phyloP scores from a whole-genome alignment of 1,140 invertebrate genomes.

The Stegodyphus dumicola region DNA sequence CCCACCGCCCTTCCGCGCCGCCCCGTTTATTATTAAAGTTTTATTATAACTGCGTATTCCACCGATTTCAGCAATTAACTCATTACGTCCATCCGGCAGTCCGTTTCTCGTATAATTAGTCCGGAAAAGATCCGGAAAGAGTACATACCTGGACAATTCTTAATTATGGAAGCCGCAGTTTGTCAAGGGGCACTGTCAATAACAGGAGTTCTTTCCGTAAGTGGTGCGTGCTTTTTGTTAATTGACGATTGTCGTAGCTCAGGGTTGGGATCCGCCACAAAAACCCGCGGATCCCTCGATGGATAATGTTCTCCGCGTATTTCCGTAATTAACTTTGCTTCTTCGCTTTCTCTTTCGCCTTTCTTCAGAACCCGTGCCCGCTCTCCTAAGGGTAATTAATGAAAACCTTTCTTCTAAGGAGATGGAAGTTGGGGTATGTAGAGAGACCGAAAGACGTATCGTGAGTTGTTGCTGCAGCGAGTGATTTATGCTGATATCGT shows the following conservation, averaged over 20 bases:
- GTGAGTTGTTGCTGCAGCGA: too few relatives aligned
- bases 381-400: not conserved
- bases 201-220: slow-evolving; percentile 11
- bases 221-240: slow-evolving; percentile 48
- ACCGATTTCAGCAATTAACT: slow-evolving; percentile 45
- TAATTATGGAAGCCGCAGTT: slow-evolving; percentile 51
- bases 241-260: slow-evolving; percentile 41
- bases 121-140: slow-evolving; percentile 31
- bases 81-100: slow-evolving; percentile 44
- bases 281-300: slow-evolving; percentile 1
- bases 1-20: not conserved
- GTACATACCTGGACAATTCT: slow-evolving; percentile 30
- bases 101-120: slow-evolving; percentile 34
- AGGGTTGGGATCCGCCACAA: slow-evolving; percentile 1
- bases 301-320: not conserved
- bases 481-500: too few relatives aligned
- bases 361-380: not conserved
- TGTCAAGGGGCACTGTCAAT: slow-evolving; percentile 54
- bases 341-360: not conserved
- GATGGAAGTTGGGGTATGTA: not conserved
- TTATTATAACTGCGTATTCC: slow-evolving; percentile 48
- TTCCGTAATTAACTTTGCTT: slow-evolving; percentile 40
- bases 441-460: too few relatives aligned
- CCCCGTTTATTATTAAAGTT: slow-evolving; percentile 51
- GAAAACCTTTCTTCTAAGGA: not conserved